Base-by-base conservation (phyloP, 2,113 vertebrate species). In the Aix galericulata region DNA sequence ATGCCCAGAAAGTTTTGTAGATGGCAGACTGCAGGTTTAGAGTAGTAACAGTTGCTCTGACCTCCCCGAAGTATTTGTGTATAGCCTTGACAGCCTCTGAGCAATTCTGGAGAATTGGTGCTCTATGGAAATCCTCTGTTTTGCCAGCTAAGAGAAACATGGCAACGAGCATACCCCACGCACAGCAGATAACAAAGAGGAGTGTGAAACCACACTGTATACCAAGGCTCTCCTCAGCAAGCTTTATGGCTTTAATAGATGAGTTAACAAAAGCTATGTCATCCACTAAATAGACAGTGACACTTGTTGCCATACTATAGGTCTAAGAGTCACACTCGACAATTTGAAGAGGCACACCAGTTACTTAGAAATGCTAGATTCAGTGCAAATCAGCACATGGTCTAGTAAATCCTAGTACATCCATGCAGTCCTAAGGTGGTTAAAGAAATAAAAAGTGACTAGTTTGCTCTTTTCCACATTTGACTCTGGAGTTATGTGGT, bases 181-280 rank as follows among this genome's bases (percentile, higher is more conserved):
- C 9, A 26, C 9, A 46, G 69, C 3, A 12, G 29, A 36, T 46
- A 66, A 58, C 23, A 86, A 77, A 42, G 60, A 74, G 32, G 34
- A 73, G 50, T 0, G 0, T 0, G 0, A 67, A 66, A 32, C 17
- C 0, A 0, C 4, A 34, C 42, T 38, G 64, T 38, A 71, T 0
- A 0, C 31, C 5, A 0, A 29, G 46, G 66, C 4, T 32, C 26
- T 67, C 67, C 72, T 69, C 25, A 15, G 53, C 40, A 53, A 88
- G 67, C 55, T 64, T 82, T 34, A 42, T 0, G 2, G 2, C 11
- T 67, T 63, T 34, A 38, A 17, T 4, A 42, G 38, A 17, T 42
- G 18, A 36, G 48, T 40, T 67, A 50, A 13, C 7, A 74, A 85
- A 80, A 82, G 11, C 13, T n/a, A 4, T 22, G 34, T n/a, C 16